Conservation (phyloP, 1,140 invertebrate genomes). For the Zaprionus nigranus region DNA sequence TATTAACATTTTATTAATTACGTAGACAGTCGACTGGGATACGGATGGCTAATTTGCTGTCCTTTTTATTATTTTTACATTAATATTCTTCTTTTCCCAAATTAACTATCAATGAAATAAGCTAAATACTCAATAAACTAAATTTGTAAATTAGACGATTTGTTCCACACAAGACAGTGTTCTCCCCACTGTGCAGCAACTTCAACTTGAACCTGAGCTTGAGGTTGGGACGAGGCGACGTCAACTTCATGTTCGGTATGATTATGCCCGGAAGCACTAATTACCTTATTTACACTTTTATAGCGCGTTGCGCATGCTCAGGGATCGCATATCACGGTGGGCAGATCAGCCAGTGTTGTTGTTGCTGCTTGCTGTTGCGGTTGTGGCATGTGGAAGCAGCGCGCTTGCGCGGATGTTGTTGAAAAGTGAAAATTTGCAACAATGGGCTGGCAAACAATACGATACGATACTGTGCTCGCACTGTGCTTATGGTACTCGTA, state of each 20-base stretch:
- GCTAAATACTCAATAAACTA: no score
- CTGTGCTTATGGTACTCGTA: not conserved
- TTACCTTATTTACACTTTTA: constrained; percentile 83
- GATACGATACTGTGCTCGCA: not conserved
- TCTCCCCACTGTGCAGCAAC: constrained; percentile 35
- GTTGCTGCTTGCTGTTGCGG: not conserved
- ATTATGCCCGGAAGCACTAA: constrained; percentile 83
- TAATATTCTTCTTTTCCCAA: no score
- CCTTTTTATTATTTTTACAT: no score
- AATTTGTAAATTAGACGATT: no score
- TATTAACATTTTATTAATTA: no score
- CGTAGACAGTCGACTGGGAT: no score
- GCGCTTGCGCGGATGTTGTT: constrained; percentile 53
- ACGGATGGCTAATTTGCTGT: no score
- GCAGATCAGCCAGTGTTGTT: not conserved
- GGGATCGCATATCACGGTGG: constrained; percentile 29
- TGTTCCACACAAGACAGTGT: no score
- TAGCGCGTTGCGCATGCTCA: constrained; percentile 71
- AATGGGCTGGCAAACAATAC: constrained; percentile 15
- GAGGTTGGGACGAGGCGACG: constrained; percentile 26
- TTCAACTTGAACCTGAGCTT: constrained; percentile 22
- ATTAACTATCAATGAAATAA: no score
- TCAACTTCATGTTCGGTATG: constrained; percentile 76
- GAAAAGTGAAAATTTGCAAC: constrained; percentile 56
- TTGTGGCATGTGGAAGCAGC: constrained; percentile 69